These are phyloP conservation scores for Amazona guildingii DNA, from an alignment of 2,113 vertebrate species.

Conservation along the genomic window DNA sequence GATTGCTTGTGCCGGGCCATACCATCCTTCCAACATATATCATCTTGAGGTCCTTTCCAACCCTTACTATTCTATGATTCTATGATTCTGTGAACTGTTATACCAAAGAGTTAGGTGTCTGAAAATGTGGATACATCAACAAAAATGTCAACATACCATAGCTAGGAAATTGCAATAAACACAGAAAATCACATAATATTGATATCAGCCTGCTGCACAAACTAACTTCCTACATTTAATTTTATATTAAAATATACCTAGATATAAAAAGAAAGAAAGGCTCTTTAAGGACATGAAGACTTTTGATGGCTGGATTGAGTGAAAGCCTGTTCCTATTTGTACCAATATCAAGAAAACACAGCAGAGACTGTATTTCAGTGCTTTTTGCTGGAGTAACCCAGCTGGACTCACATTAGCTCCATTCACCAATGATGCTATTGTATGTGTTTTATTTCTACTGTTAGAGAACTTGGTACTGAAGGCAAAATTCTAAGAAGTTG, in stretches of 20 bases:
- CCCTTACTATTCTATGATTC: too few species aligned
- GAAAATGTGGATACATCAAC: background rate
- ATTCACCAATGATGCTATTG: background rate
- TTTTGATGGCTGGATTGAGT: background rate
- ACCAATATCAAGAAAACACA: background rate
- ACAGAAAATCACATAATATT: background rate
- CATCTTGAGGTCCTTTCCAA: too few species aligned
- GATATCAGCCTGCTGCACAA: background rate
- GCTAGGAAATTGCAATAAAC: background rate
- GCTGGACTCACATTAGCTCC: background rate
- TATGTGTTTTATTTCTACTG: background rate
- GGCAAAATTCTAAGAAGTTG: background rate
- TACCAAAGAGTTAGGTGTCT: background rate
- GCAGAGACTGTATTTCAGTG: background rate
- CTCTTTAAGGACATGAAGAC: background rate
- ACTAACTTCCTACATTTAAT: background rate
- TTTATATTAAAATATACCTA: constrained; percentile 2
- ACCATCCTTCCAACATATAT: too few species aligned
- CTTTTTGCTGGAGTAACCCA: background rate
- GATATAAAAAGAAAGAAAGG: background rate
- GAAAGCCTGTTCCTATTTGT: background rate
- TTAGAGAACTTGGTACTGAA: background rate
- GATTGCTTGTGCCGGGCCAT: too few species aligned
- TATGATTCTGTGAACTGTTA: background rate
- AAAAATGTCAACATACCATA: background rate